Base-by-base conservation (phyloP, 2,113 vertebrate species). In the Oplegnathus fasciatus region DNA sequence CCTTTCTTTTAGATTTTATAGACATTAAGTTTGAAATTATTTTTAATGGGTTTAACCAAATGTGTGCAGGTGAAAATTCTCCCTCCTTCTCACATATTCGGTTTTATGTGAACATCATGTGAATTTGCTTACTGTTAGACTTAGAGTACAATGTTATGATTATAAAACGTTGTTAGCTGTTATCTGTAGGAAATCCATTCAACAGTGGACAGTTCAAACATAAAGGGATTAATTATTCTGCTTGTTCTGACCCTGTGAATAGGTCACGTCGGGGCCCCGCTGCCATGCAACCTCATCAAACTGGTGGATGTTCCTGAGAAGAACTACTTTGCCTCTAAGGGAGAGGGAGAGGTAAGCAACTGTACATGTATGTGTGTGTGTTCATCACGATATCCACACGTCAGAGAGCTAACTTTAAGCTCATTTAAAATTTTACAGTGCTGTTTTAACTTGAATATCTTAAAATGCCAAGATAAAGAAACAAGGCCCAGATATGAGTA, bases 241-340 rank as follows among this genome's bases (percentile, higher is more conserved):
- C 22, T 61, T 57, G 4, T 24, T 54, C 26, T 65, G 22, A 32
- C 30, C n/a, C 15, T 6, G 26, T 44, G 2, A 18, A 71, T 84
- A 99, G 98, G 98, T 88, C 98, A 99, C 0, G 98, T 99, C 2
- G 98, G 98, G 50, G 98, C 98, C 17, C 98, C 98, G 13, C 90
- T 99, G 81, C 98, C 98, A 20, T 99, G 98, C 91, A 99, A 99
- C 91, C 96, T 97, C 84, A 99, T 99, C 93, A 99, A 95, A 94
- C 94, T 99, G 78, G 95, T 97, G 46, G 97, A 99, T 85, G 98
- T 98, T 54, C 95, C 97, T 67, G 98, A 99, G 80, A 97, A 99
- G 94, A 99, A 99, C 95, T 99, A 99, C 85, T 99, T 98, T 94
- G 96, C 97, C 91, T 91, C 94, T 48, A 98, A 98, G 94, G 97